Conservation (phyloP, 2,888 invertebrate genomes). For the Melanotus villosus region DNA sequence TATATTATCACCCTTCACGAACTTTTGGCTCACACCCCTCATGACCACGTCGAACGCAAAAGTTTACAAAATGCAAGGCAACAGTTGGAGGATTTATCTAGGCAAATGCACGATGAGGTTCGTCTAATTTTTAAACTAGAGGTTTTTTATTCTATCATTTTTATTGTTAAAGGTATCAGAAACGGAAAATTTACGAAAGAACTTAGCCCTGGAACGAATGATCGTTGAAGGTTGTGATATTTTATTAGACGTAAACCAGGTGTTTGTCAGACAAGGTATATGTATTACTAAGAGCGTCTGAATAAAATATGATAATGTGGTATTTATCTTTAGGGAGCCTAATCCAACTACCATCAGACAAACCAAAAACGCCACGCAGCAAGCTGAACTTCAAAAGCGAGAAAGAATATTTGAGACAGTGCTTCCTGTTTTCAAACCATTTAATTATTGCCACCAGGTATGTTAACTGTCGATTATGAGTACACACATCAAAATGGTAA, state of each 20-base stretch:
- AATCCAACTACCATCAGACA: slow-evolving; percentile 79
- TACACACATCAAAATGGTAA: slow-evolving; percentile 2
- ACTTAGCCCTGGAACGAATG: slow-evolving; percentile 93
- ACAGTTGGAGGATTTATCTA: slow-evolving; percentile 87
- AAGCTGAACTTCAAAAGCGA: slow-evolving; percentile 77
- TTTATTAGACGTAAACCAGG: slow-evolving; percentile 92
- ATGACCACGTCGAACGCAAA: slow-evolving; percentile 93
- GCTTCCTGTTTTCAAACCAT: slow-evolving; percentile 93
- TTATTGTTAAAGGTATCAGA: slow-evolving; percentile 95
- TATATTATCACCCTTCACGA: slow-evolving; percentile 94
- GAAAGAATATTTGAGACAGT: slow-evolving; percentile 83
- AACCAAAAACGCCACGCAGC: slow-evolving; percentile 72
- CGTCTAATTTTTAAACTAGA: neutral
- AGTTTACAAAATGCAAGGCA: slow-evolving; percentile 90
- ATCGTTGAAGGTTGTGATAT: slow-evolving; percentile 96
- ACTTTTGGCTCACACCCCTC: slow-evolving; percentile 91
- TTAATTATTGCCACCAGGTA: slow-evolving; percentile 86
- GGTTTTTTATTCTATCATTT: too few species aligned
- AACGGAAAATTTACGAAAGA: slow-evolving; percentile 92
- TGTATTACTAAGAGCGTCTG: too few species aligned
- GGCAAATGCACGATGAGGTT: slow-evolving; percentile 92
- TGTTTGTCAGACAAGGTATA: slow-evolving; percentile 92
- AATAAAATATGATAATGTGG: neutral
- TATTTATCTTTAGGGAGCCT: slow-evolving; percentile 74
- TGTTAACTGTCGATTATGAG: slow-evolving; percentile 18